Evolutionary conservation across 2,797 vertebrate genomes (phyloP), one percentile per base, ranked within the genome.

Genomic region (Vespertilio murinus): DNA sequence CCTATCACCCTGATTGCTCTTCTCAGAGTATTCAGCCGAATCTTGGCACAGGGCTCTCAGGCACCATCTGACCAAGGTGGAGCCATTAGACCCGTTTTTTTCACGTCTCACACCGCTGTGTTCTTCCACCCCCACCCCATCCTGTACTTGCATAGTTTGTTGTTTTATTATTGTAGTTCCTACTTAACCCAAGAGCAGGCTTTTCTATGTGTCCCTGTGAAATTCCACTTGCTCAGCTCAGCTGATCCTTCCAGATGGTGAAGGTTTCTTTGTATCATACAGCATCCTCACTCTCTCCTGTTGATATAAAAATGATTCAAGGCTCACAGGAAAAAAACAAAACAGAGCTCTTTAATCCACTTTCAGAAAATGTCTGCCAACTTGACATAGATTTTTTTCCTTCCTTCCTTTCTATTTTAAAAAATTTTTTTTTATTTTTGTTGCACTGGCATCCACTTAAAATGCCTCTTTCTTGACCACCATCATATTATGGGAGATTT

Each of bases 111-210:
- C 4, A 13, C 30, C 8, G 13, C 40, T 52, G 2, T 25, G 23
- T 40, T n/a, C 80, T 56, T 9, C 67, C 28, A 10, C 8, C 18
- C 35, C 18, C n/a, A 9, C 8, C 40, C 40, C 25, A 40, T 18
- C 33, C 30, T 77, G 20, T 16, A 59, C 54, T 83, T 87, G 42
- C 7, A 28, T 38, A 25, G 8, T 74, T 69, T 64, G 11, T 54
- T 93, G 11, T 54, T 93, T 47, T 70, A 17, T 64, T 47, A 14
- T 65, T 93, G 95, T 54, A 30, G 35, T 91, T 95, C 70, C 88
- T 20, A 52, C n/a, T 88, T 54, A 84, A 74, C 75, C 70, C 70
- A 61, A 87, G 83, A 81, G 52, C 6, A 67, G 38, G 40, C 77
- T 38, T 75, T 87, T 13, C 38, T 3, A 75, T 65, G 61, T 42